Percentiles rank a stretch among this genome's conserved stretches.
phyloP scores from a whole-genome alignment of 2,888 invertebrate genomes.

The Drosophila vallismaia region DNA sequence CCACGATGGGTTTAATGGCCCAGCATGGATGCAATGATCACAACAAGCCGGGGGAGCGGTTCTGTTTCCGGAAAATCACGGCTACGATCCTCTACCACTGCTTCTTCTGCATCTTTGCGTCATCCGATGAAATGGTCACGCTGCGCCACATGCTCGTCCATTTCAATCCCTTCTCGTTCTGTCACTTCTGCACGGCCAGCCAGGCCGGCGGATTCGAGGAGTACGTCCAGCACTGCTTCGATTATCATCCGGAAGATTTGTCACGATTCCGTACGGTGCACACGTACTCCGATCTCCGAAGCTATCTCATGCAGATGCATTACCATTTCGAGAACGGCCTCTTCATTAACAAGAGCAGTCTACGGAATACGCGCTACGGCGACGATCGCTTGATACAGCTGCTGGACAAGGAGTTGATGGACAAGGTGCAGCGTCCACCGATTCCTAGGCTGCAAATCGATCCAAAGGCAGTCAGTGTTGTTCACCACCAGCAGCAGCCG shows the following conservation, averaged over 20 bases:
- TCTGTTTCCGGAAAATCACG: conserved; percentile 66
- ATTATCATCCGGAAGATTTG: conserved; percentile 58
- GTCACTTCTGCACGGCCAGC: conserved; percentile 58
- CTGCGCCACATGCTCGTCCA: conserved; percentile 84
- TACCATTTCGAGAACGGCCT: conserved; percentile 80
- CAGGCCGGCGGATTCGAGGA: conserved; percentile 61
- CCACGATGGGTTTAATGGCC: conserved; percentile 64
- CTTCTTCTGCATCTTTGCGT: conserved; percentile 83
- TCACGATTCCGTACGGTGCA: conserved; percentile 59
- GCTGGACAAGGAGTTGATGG: conserved; percentile 54
- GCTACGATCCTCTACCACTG: conserved; percentile 84
- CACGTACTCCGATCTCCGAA: conserved; percentile 49
- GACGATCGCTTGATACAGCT: conserved; percentile 57
- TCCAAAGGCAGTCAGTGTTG: not conserved
- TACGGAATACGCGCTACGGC: conserved; percentile 60
- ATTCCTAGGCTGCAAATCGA: conserved; percentile 71
- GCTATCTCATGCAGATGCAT: conserved; percentile 67
- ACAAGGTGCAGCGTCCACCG: conserved; percentile 69
- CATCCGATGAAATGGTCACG: conserved; percentile 77
- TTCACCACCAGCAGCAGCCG: not conserved
- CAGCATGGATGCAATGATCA: conserved; percentile 66
- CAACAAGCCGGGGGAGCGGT: conserved; percentile 42
- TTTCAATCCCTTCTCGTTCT: conserved; percentile 65
- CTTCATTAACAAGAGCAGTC: conserved; percentile 71
- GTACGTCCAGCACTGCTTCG: conserved; percentile 79